These are phyloP conservation scores for Parazoanthus atlanticus DNA, from an alignment of 92 coral and sea anemone species.

Conservation along the genomic window DNA sequence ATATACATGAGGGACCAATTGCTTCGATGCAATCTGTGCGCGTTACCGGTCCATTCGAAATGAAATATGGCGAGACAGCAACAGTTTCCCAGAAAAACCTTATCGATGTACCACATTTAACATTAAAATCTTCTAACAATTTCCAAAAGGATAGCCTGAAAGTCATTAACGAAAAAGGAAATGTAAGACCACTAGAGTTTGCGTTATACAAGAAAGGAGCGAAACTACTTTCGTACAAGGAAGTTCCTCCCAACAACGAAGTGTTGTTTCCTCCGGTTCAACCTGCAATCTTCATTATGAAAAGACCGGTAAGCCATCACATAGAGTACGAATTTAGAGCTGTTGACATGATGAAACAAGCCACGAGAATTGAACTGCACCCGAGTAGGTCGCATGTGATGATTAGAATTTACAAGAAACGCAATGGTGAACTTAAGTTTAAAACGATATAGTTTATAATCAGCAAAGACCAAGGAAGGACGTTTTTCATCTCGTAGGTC, in stretches of 20 bases:
- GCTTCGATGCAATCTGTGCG: background rate
- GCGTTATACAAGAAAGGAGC: constrained; percentile 1
- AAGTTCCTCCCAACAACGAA: background rate
- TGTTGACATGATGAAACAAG: constrained; percentile 1
- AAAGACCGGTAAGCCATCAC: background rate
- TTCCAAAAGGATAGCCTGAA: background rate
- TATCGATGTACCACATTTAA: background rate
- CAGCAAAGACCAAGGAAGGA: background rate
- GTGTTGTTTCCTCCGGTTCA: background rate
- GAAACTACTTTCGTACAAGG: constrained; percentile 6
- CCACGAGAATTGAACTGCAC: background rate
- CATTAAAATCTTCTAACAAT: background rate
- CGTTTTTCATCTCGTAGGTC: background rate
- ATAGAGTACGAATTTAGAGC: background rate
- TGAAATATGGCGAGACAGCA: background rate
- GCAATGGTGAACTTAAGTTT: background rate
- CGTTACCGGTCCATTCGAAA: background rate
- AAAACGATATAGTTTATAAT: background rate
- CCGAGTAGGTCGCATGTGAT: background rate
- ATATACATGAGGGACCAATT: background rate
- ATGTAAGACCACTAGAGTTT: background rate
- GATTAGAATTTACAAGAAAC: constrained; percentile 11
- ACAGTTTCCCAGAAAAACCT: background rate
- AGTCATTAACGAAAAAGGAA: background rate
- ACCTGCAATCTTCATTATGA: constrained; percentile 3